Base-by-base conservation (phyloP, 2,113 vertebrate genomes). In the Semnopithecus entellus region DNA sequence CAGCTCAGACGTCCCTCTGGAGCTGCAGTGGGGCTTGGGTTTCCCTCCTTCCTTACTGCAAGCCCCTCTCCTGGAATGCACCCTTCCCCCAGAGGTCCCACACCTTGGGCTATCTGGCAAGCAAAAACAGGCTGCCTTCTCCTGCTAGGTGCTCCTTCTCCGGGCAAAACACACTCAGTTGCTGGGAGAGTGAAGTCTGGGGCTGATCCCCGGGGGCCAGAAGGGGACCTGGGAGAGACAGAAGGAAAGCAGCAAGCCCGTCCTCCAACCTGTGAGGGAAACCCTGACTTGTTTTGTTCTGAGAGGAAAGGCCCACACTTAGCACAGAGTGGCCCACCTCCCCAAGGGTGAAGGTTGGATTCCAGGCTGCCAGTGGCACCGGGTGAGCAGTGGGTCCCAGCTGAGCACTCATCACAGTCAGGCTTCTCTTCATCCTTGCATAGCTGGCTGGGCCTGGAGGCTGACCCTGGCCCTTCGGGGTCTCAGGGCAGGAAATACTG, bases 81-180 rank as follows among this genome's bases (percentile, higher is more conserved):
- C 25, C 12, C 27, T 7, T 11, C 27, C 48, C 30, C 12, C 10
- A 6, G 64, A 27, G 70, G 4, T 22, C 48, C 40, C 76, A 43
- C 38, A 6, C 11, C 1, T 16, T 50, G 23, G 43, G 61, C 32
- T 57, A 25, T 59, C 79, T 3, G 5, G 32, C 64, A 22, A 3
- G 27, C 35, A 52, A 45, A 23, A 8, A 61, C 9, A 50, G 64
- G 35, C 57, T 25, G 8, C 30, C 10, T n/a, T n/a, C 23, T 1
- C 0, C n/a, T 27, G 23, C 43, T 32, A 25, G 30, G 2, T 0
- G 0, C 38, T 8, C 1, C 38, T 48, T 1, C 25, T 0, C 3
- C 2, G n/a, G 23, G 45, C 18, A 23, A 17, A 90, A 55, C 16
- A 32, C 22, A 48, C 30, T 12, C 6, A 0, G 5, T 30, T 1